Percentiles rank a stretch among this genome's conserved stretches.
Evolutionary conservation across 2,888 invertebrate species (phyloP).

Genomic region (Poecilobothrus nobilitatus): DNA sequence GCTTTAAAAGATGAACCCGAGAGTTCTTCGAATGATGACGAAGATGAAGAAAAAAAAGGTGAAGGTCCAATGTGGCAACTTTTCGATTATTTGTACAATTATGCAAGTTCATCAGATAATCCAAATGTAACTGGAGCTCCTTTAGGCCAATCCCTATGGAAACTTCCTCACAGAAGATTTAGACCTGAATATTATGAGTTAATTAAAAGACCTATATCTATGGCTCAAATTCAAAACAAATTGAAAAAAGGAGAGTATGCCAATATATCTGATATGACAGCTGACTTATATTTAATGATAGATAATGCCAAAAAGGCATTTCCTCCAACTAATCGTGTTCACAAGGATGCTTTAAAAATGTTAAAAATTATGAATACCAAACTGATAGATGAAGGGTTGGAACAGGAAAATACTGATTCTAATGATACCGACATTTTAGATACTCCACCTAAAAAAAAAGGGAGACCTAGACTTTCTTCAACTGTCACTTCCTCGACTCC

Average conservation of each 20-base stretch:
- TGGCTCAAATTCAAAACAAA: slow-evolving; percentile 82
- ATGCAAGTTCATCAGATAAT: slow-evolving; percentile 49
- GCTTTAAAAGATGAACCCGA: slow-evolving; percentile 53
- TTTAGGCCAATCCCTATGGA: slow-evolving; percentile 89
- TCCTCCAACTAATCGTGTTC: slow-evolving; percentile 67
- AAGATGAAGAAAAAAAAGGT: slow-evolving; percentile 48
- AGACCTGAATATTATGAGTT: slow-evolving; percentile 98
- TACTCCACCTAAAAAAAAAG: slow-evolving; percentile 33
- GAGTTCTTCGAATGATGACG: slow-evolving; percentile 56
- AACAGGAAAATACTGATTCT: slow-evolving; percentile 26
- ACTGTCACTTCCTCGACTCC: not conserved
- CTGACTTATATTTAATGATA: slow-evolving; percentile 92
- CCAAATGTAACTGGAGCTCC: slow-evolving; percentile 55
- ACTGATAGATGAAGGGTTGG: slow-evolving; percentile 44
- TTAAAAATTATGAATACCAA: slow-evolving; percentile 76
- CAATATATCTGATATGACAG: slow-evolving; percentile 79
- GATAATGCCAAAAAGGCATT: slow-evolving; percentile 93
- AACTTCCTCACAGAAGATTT: slow-evolving; percentile 78
- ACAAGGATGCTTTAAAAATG: slow-evolving; percentile 76
- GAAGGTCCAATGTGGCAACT: slow-evolving; percentile 86
- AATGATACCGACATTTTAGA: slow-evolving; percentile 24
- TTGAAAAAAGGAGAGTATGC: slow-evolving; percentile 74
- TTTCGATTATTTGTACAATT: slow-evolving; percentile 69
- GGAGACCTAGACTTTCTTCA: slow-evolving; percentile 36
- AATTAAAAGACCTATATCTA: slow-evolving; percentile 89